phyloP scores from a whole-genome alignment of 2,797 vertebrate species.

The Sebastes steindachneri region DNA sequence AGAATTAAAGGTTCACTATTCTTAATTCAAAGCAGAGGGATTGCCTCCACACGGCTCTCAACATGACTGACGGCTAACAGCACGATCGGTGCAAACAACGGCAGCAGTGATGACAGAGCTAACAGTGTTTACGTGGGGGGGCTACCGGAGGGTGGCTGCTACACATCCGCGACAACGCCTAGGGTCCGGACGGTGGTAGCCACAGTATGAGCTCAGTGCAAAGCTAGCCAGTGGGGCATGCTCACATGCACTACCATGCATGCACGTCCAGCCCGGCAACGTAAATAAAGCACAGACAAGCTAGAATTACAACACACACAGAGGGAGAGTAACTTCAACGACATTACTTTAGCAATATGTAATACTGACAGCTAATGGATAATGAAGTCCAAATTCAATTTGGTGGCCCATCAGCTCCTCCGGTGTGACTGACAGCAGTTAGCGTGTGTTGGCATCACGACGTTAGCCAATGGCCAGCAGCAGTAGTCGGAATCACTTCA shows the following conservation, averaged over 20 bases:
- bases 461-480: too few species aligned
- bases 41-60: background rate
- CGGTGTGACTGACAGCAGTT: too few species aligned
- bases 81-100: background rate
- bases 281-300: too few species aligned
- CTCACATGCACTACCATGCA: background rate
- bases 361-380: accelerated
- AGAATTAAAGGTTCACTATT: background rate
- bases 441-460: too few species aligned
- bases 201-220: background rate
- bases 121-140: background rate
- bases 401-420: too few species aligned
- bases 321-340: too few species aligned
- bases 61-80: background rate
- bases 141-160: background rate
- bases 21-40: background rate
- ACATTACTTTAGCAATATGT: too few species aligned
- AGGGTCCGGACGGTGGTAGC: background rate
- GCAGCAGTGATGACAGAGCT: background rate
- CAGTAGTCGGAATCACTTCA: too few species aligned
- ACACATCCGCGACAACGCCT: background rate
- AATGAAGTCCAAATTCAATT: too few species aligned
- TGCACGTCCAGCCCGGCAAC: background rate
- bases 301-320: background rate
- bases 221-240: background rate